Conservation (phyloP, 1,140 invertebrate genomes). For the Nasonia longicornis region DNA sequence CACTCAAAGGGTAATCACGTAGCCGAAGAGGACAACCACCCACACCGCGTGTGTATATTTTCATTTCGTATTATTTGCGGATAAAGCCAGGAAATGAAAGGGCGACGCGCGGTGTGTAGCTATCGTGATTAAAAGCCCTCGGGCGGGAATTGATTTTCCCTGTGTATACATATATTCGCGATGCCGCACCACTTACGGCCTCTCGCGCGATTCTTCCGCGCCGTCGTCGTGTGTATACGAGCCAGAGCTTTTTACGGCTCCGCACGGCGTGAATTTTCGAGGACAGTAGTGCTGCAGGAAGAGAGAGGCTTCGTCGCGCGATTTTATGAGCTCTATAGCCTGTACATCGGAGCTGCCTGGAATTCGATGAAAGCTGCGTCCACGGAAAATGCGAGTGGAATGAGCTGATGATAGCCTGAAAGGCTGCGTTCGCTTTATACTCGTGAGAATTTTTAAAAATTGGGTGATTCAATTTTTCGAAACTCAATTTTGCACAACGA, state of each 20-base stretch:
- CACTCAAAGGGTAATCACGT: constrained; percentile 7
- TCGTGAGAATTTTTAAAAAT: too few relatives aligned
- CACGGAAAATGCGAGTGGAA: too few relatives aligned
- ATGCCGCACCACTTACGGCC: not conserved
- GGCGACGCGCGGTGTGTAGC: constrained; percentile 6
- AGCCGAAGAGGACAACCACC: not conserved
- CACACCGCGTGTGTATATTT: not conserved
- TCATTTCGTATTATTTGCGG: not conserved
- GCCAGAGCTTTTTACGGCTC: not conserved
- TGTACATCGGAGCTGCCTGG: not conserved
- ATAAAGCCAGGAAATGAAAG: constrained; percentile 52
- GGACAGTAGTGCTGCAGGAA: not conserved
- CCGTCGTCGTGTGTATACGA: not conserved
- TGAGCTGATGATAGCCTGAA: not conserved
- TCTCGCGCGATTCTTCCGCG: not conserved
- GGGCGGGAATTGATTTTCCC: constrained; percentile 57
- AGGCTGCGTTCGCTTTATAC: too few relatives aligned
- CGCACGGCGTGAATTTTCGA: not conserved
- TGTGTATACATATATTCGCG: not conserved
- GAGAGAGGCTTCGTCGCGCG: not conserved
- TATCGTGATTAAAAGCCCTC: constrained; percentile 55
- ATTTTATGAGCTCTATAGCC: not conserved
- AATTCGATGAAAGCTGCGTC: not conserved
- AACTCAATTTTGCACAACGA: too few relatives aligned
- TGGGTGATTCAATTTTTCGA: too few relatives aligned